These are phyloP conservation scores for Anastrepha obliqua DNA, from an alignment of 1,140 invertebrate species.

Conservation along the genomic window DNA sequence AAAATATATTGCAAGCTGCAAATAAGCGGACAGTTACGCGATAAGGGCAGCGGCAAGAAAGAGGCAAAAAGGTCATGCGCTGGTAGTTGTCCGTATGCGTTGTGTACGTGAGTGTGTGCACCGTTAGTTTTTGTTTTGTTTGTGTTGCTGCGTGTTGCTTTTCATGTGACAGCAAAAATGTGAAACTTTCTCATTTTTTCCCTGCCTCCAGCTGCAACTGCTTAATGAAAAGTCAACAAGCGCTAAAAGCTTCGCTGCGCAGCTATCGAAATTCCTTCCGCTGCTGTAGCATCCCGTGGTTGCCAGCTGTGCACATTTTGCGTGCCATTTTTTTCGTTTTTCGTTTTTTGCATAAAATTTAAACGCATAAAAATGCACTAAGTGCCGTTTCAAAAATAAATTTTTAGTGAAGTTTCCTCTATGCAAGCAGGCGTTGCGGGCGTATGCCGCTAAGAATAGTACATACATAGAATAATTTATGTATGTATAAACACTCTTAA, in stretches of 20 bases:
- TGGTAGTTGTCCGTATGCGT: not conserved
- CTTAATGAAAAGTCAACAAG: slow-evolving; percentile 52
- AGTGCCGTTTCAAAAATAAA: slow-evolving; percentile 22
- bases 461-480: too few species aligned
- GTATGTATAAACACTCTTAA: too few species aligned
- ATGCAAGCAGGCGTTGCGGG: not conserved
- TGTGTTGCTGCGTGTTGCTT: not conserved
- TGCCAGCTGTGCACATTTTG: slow-evolving; percentile 18
- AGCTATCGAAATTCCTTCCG: not conserved
- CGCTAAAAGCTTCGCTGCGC: slow-evolving; percentile 1
- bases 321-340: not conserved
- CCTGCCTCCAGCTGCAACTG: not conserved
- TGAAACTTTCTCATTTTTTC: not conserved
- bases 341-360: not conserved
- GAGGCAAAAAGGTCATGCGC: slow-evolving; percentile 26
- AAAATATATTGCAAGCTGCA: slow-evolving; percentile 8
- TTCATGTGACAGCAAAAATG: slow-evolving; percentile 27
- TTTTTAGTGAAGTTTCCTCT: not conserved
- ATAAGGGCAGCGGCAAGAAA: not conserved
- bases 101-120: not conserved
- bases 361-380: slow-evolving; percentile 43
- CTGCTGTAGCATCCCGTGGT: not conserved
- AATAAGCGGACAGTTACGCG: not conserved
- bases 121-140: not conserved
- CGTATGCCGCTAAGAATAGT: not conserved